A percentile compares a stretch with the other conserved stretches of the same genome.
phyloP scores from a whole-genome alignment of 2,797 vertebrate species.

The Siniperca scherzeri region DNA sequence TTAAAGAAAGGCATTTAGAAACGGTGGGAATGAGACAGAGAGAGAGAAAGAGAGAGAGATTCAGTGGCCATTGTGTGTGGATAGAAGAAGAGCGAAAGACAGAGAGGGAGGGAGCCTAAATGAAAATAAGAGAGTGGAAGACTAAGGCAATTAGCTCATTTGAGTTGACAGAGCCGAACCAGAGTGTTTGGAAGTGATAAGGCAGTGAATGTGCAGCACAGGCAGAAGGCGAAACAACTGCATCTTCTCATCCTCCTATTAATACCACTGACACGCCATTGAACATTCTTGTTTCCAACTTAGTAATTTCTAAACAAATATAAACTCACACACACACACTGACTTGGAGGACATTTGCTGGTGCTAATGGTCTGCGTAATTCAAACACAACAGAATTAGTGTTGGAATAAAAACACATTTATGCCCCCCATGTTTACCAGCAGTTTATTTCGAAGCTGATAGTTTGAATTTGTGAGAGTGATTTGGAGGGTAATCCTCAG shows the following conservation, averaged over 20 bases:
- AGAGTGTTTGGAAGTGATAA: constrained; percentile 81
- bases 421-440: constrained; percentile 68
- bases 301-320: constrained; percentile 62
- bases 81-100: constrained; percentile 40
- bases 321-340: constrained; percentile 13
- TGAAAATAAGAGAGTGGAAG: constrained; percentile 69
- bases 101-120: constrained; percentile 49
- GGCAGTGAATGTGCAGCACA: constrained; percentile 62
- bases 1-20: constrained; percentile 67
- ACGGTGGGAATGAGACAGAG: constrained; percentile 34
- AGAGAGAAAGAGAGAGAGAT: constrained; percentile 27
- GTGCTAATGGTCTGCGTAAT: constrained; percentile 80
- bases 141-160: constrained; percentile 80
- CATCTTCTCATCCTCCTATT: constrained; percentile 68
- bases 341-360: constrained; percentile 65
- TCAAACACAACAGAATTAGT: constrained; percentile 78
- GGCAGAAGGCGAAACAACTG: constrained; percentile 64
- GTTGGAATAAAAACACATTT: constrained; percentile 72
- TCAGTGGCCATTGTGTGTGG: constrained; percentile 50
- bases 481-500: constrained; percentile 62
- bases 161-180: constrained; percentile 73
- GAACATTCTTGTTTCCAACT: constrained; percentile 70
- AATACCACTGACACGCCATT: constrained; percentile 71
- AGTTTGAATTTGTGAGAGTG: constrained; percentile 63
- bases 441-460: constrained; percentile 65